Evolutionary conservation across 2,113 vertebrate genomes (phyloP), one percentile per base, ranked within the genome.

Genomic region (Melanotaenia duboulayi): DNA sequence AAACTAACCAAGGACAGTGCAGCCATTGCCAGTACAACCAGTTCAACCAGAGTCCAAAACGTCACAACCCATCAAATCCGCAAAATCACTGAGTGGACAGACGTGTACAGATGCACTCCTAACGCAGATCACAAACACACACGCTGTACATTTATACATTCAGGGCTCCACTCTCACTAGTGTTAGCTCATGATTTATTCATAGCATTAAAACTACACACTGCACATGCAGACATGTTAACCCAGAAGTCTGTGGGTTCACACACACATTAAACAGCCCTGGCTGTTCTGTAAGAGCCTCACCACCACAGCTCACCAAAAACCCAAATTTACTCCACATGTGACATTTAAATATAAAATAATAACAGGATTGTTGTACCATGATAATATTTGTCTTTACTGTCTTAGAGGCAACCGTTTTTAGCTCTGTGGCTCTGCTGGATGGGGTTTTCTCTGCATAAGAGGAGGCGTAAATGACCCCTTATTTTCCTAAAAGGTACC

Each of bases 101-200:
- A 54, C 46, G 12, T 22, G 46, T 20, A 35, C 8, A 16, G 39
- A 52, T 25, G 23, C 24, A n/a, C 70, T 17, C 37, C 23, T 23
- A 20, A 35, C 22, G 12, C 20, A 22, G 8, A 28, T 42, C 39
- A 51, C 50, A 37, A 28, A 62, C 63, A 61, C 28, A 49, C 6
- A 40, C n/a, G n/a, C 24, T 48, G 24, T 70, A 65, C 63, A 39
- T 67, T 35, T 55, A 64, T 24, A 57, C 1, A 60, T 32, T 23
- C 52, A 35, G 19, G 6, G 22, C 49, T 61, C 20, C 49, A 13
- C 54, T 68, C 46, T 19, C 23, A 39, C 23, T 59, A 23, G n/a
- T 25, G 62, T 76, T 17, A 24, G 28, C 74, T 89, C 81, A 76
- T 81, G 19, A 48, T 63, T 86, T 86, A 92, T 92, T 92, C 68